A percentile compares a stretch with the other conserved stretches of the same genome.
Conservation (phyloP, 1,140 invertebrate genomes). For the Tenebrio molitor region DNA sequence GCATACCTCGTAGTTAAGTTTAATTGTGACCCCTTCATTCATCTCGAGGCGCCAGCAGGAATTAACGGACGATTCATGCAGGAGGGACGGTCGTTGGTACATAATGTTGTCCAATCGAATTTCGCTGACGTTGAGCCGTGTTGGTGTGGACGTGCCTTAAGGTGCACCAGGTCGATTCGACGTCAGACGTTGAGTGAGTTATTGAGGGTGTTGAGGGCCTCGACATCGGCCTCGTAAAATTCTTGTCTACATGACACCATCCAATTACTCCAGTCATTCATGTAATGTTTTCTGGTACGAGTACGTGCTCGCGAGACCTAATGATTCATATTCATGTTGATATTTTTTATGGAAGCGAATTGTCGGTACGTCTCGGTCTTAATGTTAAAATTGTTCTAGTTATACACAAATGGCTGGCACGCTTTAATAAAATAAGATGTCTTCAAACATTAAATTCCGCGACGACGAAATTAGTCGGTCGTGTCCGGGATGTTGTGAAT, state of each 20-base stretch:
- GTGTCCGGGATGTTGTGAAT: conserved; percentile 57
- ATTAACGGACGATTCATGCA: conserved; percentile 32
- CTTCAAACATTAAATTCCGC: conserved; percentile 51
- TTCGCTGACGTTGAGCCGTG: not conserved
- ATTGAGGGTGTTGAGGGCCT: conserved; percentile 29
- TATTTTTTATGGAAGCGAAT: conserved; percentile 50
- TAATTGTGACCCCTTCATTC: conserved; percentile 48
- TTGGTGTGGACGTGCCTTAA: conserved; percentile 11
- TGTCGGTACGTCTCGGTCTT: conserved; percentile 51
- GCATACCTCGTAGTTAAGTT: conserved; percentile 33
- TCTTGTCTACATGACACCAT: conserved; percentile 40
- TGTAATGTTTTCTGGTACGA: conserved; percentile 22
- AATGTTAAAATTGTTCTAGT: conserved; percentile 56
- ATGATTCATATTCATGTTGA: conserved; percentile 34
- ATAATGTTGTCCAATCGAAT: conserved; percentile 16
- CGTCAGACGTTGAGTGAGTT: conserved; percentile 30
- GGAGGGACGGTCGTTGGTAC: conserved; percentile 4
- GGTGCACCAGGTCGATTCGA: conserved; percentile 25
- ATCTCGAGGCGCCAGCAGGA: conserved; percentile 38
- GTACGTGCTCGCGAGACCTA: conserved; percentile 21
- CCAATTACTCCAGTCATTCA: conserved; percentile 40
- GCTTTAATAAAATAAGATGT: conserved; percentile 49
- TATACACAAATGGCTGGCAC: conserved; percentile 54
- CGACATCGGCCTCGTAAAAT: conserved; percentile 34
- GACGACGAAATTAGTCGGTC: conserved; percentile 49